These are phyloP conservation scores for Tipula helvola DNA, from an alignment of 2,888 invertebrate species.

Conservation along the genomic window DNA sequence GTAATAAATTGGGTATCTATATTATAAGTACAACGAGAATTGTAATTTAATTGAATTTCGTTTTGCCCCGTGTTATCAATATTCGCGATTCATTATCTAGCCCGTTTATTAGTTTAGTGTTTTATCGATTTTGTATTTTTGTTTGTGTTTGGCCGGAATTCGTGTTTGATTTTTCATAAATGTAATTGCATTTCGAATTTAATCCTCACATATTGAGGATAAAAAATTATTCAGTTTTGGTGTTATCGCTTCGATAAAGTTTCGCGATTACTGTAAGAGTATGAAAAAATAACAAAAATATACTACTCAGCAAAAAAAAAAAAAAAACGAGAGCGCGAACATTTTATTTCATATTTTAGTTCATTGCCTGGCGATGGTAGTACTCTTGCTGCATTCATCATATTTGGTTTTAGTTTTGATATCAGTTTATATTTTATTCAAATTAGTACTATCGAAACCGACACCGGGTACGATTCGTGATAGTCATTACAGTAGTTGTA, in stretches of 20 bases:
- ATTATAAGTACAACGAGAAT: not conserved
- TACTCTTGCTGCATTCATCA: not conserved
- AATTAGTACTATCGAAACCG: not conserved
- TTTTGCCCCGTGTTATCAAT: not conserved
- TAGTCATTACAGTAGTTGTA: not conserved
- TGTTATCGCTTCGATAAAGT: not conserved
- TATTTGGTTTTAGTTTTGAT: not conserved
- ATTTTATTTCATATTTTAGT: not conserved
- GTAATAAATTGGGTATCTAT: not conserved
- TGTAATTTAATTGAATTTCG: not conserved
- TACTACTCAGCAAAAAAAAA: not conserved
- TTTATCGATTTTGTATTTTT: not conserved
- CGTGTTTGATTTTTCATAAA: not conserved
- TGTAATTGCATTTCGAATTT: not conserved
- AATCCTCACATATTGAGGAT: not conserved
- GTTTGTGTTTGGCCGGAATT: not conserved
- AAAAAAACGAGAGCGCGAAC: not conserved
- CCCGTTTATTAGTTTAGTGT: not conserved
- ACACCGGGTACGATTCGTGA: not conserved
- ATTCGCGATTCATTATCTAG: not conserved
- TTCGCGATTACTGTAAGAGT: not conserved
- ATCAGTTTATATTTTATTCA: not conserved
- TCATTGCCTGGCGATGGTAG: constrained; percentile 5
- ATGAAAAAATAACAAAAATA: not conserved
- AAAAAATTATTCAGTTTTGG: not conserved